These are phyloP conservation scores for Macaca fascicularis DNA, from an alignment of 2,113 vertebrate species.

Conservation along the genomic window T2T-MFA8v1.1 NC_088381.1:104234001-104234500, in stretches of 20 bases:
- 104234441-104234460: neutral
- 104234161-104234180: neutral
- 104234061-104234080: too few relatives aligned
- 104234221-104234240: neutral
- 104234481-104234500: neutral
- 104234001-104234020: too few relatives aligned
- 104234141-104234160: neutral
- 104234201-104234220: neutral
- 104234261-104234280: constrained; percentile 27
- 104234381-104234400: neutral
- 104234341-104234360: constrained; percentile 27
- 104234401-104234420: neutral
- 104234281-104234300: constrained; percentile 1
- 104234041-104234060: too few relatives aligned
- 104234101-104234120: too few relatives aligned
- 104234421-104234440: neutral
- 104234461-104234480: neutral
- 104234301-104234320: neutral
- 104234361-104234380: neutral
- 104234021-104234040: too few relatives aligned
- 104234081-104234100: too few relatives aligned
- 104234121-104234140: neutral
- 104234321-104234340: neutral
- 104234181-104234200: neutral
- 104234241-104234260: constrained; percentile 8